Evolutionary conservation across 2,797 vertebrate species (phyloP), one percentile per base, ranked within the genome.

Genomic region (Euthynnus affinis): DNA sequence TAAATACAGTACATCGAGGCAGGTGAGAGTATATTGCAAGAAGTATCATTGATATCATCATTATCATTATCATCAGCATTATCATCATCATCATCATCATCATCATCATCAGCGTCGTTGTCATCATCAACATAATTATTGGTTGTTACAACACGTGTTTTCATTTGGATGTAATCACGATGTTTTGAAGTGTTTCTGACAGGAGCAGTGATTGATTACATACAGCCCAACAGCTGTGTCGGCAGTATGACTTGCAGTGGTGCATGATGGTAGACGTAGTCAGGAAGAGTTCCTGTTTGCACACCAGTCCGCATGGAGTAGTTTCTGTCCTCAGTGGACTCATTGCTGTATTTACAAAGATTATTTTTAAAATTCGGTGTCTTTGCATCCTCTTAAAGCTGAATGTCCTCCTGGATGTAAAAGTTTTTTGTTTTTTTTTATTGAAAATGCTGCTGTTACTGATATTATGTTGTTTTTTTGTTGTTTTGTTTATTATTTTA

Each of bases 1-100:
- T 98, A 98, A 96, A 96, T 98, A 98, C 96, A 98, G 96, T 96
- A 97, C 95, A 96, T 96, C 95, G 94, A 98, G 97, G 97, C 96
- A 96, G 93, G 96, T 96, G 96, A 97, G 88, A 93, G 87, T 96
- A 97, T 97, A 97, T 97, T 98, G 97, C 96, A 96, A 95, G 91
- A 95, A 94, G 91, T 94, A 91, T 93, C 93, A 94, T 93, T 88
- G 83, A 88, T 91, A 91, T 91, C 82, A 86, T 90, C 63, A 86
- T 88, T 37, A 85, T 87, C 51, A 37, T 74, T 65, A 79, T 90
- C 92, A 93, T 91, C 75, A 92, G 94, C 91, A 91, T 69, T 91
- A 72, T 80, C 63, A 32, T 66, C 49, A 22, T 75, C 71, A 75
- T 88, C 93, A 93, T 91, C 80, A 92, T 95, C 93, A 91, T 73